Evolutionary conservation across 2,888 invertebrate species (phyloP).

Genomic region (Psylliodes chrysocephalus): DNA sequence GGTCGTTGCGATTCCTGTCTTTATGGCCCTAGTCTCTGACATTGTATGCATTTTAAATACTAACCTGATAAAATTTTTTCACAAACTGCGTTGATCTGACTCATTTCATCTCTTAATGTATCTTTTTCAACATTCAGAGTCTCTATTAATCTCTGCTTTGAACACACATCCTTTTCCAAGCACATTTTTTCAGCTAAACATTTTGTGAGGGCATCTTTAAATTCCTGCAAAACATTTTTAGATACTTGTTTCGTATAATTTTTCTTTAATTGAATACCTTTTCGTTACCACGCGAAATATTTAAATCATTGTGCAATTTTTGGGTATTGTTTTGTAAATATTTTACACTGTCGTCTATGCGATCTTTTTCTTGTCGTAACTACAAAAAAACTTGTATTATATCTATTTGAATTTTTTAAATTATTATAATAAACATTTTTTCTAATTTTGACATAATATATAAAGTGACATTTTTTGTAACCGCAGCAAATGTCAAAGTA

Average conservation of each 20-base stretch:
- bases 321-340: constrained; percentile 57
- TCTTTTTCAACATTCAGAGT: constrained; percentile 44
- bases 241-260: neutral
- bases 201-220: constrained; percentile 19
- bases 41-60: too few relatives aligned
- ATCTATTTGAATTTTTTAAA: neutral
- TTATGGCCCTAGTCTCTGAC: too few relatives aligned
- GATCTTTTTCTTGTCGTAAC: constrained; percentile 52
- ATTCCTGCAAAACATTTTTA: neutral
- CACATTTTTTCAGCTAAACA: constrained; percentile 32
- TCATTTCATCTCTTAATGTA: constrained; percentile 44
- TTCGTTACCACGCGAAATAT: constrained; percentile 51
- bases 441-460: too few relatives aligned
- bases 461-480: too few relatives aligned
- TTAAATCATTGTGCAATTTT: constrained; percentile 55
- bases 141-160: constrained; percentile 35
- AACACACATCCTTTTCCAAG: constrained; percentile 32
- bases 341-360: constrained; percentile 47
- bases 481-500: too few relatives aligned
- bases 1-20: too few relatives aligned
- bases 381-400: constrained; percentile 24
- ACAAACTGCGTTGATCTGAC: constrained; percentile 45
- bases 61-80: constrained; percentile 50
- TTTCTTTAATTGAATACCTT: constrained; percentile 43
- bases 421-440: neutral